Evolutionary conservation across 2,888 invertebrate species (phyloP).

Genomic region (Mythimna loreyi): DNA sequence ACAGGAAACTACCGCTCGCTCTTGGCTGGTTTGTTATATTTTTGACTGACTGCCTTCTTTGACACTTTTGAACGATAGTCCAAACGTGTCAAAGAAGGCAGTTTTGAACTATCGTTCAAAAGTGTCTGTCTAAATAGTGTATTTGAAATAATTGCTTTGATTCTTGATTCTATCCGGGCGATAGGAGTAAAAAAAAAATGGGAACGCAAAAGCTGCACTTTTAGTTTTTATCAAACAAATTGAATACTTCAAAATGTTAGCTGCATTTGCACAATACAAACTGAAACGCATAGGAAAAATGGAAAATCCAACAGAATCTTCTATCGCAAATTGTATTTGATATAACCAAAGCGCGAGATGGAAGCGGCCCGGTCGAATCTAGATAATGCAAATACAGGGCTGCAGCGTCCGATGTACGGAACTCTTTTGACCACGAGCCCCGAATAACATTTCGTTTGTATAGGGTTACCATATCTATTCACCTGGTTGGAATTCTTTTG

Average conservation of each 20-base stretch:
- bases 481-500: slow-evolving; percentile 16
- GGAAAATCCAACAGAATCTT: slow-evolving; percentile 79
- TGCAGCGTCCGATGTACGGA: slow-evolving; percentile 70
- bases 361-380: slow-evolving; percentile 83
- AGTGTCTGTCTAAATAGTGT: too few species aligned
- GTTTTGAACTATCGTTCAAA: too few species aligned
- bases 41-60: too few species aligned
- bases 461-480: slow-evolving; percentile 50
- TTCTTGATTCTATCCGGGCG: neutral
- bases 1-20: too few species aligned
- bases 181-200: neutral
- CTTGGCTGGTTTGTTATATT: too few species aligned
- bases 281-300: slow-evolving; percentile 53
- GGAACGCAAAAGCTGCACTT: slow-evolving; percentile 17
- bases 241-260: slow-evolving; percentile 43
- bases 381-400: slow-evolving; percentile 83
- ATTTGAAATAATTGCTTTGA: too few species aligned
- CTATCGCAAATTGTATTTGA: slow-evolving; percentile 86
- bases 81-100: too few species aligned
- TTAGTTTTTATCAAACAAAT: slow-evolving; percentile 47
- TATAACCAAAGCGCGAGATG: slow-evolving; percentile 85
- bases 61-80: too few species aligned
- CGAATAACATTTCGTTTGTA: slow-evolving; percentile 75
- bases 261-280: slow-evolving; percentile 51
- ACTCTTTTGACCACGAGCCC: slow-evolving; percentile 75